Base-by-base conservation (phyloP, 2,797 vertebrate species). In the Semotilus atromaculatus region DNA sequence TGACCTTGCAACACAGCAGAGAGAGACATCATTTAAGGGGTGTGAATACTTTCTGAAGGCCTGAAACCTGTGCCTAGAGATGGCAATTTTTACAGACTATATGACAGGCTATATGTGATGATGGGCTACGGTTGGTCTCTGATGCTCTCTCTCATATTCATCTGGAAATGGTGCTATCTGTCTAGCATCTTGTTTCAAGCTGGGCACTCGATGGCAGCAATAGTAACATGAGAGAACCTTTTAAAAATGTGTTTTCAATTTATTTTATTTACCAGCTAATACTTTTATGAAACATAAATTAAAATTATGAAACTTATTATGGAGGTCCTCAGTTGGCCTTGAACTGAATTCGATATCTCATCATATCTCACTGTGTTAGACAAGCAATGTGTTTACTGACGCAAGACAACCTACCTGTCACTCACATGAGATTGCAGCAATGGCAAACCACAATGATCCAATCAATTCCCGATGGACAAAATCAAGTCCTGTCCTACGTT, bases 131-230 rank as follows among this genome's bases (percentile, higher is more conserved):
- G 7, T 29, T 16, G 40, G 23, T 29, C 36, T 72, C 26, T 72
- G 70, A 73, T 3, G 19, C 16, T 70, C 45, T 91, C 92, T 93
- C 86, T 31, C 86, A 89, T 87, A 78, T 90, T 82, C 62, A 55
- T 88, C 34, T 93, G 83, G 87, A 34, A 81, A 83, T 77, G 11
- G 80, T 80, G 73, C 86, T 92, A 82, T 64, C 80, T 87, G 87
- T 84, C 45, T 85, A 82, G 85, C 71, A 79, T 90, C 84, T 66
- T 74, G 78, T 87, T 78, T 87, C 86, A 85, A 62, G 74, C 48
- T 55, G 81, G 66, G 68, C 86, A 85, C 38, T 80, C 48, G 34
- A 72, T 62, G 60, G 64, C 29, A 53, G 43, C 23, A 67, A 40
- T 66, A 53, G 72, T 73, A 80, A 16, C 62, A 40, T 48, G 2